Evolutionary conservation across 2,113 vertebrate genomes (phyloP), one percentile per base, ranked within the genome.

Genomic region (Hymenochirus boettgeri): DNA sequence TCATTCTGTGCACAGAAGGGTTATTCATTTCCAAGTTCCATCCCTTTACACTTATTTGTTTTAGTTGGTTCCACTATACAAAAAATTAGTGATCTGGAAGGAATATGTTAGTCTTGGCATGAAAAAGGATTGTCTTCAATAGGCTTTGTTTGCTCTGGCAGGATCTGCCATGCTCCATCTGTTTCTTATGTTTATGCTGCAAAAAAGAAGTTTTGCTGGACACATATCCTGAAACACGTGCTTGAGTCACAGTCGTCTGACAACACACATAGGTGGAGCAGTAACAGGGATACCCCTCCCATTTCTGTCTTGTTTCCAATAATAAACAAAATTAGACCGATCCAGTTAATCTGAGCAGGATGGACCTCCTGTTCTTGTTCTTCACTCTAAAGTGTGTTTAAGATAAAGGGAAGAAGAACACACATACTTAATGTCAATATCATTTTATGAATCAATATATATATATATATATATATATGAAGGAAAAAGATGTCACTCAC

Each of bases 111-210:
- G 74, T 72, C 73, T 80, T 88, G 88, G 89, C 84, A 69, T 59
- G 3, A 17, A 3, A 66, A 72, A 10, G 57, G 60, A 79, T 78
- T 86, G 80, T 85, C 80, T 86, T 73, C 11, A 66, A 81, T 61
- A 70, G 72, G 70, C 35, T 64, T 78, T 87, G 80, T 85, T 85
- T 86, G 79, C 65, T 61, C 85, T 88, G 88, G 86, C 83, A 62
- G 31, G 10, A 5, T 50, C 60, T 71, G 70, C 54, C 59, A 65
- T 73, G 75, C 75, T 71, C 80, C 85, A 89, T 88, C 86, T 90
- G 88, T 86, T 87, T 83, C 78, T 86, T 77, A 83, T 88, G 86
- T 83, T 82, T 80, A 71, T 55, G 74, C 80, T 84, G 83, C 79
- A 70, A 80, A 42, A 13, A 35, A 35, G 58, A 78, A 71, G 71